These are phyloP conservation scores for Paelopatides confundens DNA, from an alignment of 53 echinoderm and acorn worm genomes.

Conservation along the genomic window DNA sequence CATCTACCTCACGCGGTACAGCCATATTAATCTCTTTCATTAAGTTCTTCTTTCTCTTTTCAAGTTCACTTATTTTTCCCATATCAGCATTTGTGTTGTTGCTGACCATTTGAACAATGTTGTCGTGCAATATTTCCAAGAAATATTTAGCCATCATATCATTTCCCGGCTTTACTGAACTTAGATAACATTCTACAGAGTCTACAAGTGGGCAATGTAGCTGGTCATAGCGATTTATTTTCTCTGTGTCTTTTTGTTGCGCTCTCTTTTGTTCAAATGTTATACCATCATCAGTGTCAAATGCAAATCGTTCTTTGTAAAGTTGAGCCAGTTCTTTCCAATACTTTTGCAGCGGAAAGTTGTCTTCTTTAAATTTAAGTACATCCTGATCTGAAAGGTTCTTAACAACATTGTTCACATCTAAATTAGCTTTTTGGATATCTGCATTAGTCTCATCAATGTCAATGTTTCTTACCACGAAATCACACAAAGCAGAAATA, in stretches of 20 bases:
- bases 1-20: no score
- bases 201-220: neutral
- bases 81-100: neutral
- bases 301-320: neutral
- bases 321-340: neutral
- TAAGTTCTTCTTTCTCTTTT: no score
- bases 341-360: neutral
- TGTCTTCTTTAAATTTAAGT: neutral
- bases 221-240: neutral
- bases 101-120: neutral
- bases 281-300: neutral
- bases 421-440: neutral
- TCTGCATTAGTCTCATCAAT: neutral
- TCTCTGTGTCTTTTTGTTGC: neutral
- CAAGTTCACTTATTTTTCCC: no score
- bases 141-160: neutral
- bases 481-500: neutral
- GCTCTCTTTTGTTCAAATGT: neutral
- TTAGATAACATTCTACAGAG: neutral
- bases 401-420: neutral
- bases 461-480: neutral
- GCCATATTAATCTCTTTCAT: no score
- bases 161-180: neutral
- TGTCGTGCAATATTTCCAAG: neutral
- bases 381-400: neutral